phyloP scores from a whole-genome alignment of 2,113 vertebrate genomes.

The Meles meles region DNA sequence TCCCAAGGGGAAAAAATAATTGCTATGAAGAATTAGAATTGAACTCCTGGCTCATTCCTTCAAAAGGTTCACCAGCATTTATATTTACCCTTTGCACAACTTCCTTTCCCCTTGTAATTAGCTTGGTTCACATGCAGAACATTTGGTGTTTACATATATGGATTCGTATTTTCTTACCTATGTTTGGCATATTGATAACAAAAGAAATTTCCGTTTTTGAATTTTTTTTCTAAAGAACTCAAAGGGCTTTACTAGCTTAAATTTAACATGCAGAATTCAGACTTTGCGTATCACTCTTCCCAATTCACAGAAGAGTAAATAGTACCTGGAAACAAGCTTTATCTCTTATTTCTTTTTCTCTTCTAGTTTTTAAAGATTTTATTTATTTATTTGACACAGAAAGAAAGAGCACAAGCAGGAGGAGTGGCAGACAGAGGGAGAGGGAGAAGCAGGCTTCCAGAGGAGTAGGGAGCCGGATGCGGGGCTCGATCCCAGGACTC shows the following conservation, averaged over 20 bases:
- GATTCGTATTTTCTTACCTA: not conserved
- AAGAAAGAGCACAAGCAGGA: too few relatives aligned
- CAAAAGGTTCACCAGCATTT: not conserved
- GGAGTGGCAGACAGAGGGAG: too few relatives aligned
- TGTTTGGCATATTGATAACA: not conserved
- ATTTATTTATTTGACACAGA: too few relatives aligned
- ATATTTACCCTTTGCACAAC: not conserved
- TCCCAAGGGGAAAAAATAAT: conserved; percentile 32
- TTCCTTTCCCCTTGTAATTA: not conserved
- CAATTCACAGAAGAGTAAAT: not conserved
- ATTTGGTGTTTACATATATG: not conserved
- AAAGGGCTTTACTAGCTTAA: not conserved
- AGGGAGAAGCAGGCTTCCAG: too few relatives aligned
- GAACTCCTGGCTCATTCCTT: conserved; percentile 49
- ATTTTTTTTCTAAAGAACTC: not conserved
- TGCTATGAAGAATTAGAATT: conserved; percentile 58
- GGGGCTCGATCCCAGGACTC: too few relatives aligned
- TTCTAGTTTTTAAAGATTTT: too few relatives aligned
- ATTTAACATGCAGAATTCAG: not conserved
- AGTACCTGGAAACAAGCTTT: not conserved
- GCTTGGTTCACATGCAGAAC: not conserved
- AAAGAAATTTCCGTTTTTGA: not conserved
- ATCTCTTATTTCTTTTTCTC: not conserved
- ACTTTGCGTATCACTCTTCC: not conserved
- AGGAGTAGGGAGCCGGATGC: too few relatives aligned